Evolutionary conservation across 2,113 vertebrate genomes (phyloP).

Genomic region (Cyphotilapia sp.): DNA sequence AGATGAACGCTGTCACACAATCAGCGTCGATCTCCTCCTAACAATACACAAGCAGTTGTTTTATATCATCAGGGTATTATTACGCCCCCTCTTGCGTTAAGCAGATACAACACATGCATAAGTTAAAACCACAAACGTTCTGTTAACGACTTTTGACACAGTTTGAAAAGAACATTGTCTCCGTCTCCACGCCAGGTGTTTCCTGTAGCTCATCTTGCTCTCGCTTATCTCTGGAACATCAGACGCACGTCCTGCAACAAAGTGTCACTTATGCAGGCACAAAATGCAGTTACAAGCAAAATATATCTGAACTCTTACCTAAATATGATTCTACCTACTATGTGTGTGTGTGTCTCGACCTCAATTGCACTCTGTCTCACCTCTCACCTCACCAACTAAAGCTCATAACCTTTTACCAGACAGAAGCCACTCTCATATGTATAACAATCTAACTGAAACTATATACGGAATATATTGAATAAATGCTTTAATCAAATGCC

Average conservation of each 20-base stretch:
- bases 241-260: not conserved
- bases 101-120: not conserved
- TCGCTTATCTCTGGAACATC: not conserved
- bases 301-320: not conserved
- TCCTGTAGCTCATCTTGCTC: not conserved
- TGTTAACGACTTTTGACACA: not conserved
- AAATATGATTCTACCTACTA: fast-evolving
- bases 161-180: not conserved
- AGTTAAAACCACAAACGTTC: not conserved
- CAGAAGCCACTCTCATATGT: not conserved
- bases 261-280: not conserved
- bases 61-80: not conserved
- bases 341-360: not conserved
- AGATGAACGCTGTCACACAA: not conserved
- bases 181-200: not conserved
- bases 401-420: not conserved
- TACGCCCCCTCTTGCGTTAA: not conserved
- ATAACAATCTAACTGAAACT: not conserved
- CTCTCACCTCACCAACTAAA: not conserved
- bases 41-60: not conserved
- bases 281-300: not conserved
- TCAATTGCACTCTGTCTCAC: not conserved
- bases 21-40: not conserved
- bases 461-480: not conserved
- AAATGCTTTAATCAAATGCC: not conserved